Base-by-base conservation (phyloP, 2,888 invertebrate genomes). In the Dryobotodes eremita region DNA sequence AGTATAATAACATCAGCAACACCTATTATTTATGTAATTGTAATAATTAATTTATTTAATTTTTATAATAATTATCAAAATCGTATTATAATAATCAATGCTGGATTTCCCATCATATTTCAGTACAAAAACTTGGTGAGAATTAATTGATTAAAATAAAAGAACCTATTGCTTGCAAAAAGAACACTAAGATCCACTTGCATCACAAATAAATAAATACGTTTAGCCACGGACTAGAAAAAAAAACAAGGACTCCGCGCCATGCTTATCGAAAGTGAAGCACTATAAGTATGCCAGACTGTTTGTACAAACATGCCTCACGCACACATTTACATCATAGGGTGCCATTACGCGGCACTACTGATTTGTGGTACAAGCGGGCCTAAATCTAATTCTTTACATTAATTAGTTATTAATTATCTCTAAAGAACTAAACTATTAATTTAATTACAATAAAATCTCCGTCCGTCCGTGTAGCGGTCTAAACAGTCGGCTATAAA, bases 401-500 rank as follows among this genome's bases (percentile, higher is more conserved):
- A 13, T 50, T 42, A 57, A 42, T 59, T 48, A 15, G 6, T 53
- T 42, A 55, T 46, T 68, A 31, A 7, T 46, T 46, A 2, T 31
- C 2, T 48, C 26, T 46, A 20, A 72, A 61, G 17, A 62, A 73
- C 53, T 36, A 31, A 75, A 46, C 53, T 75, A 20, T 59, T n/a
- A 10, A 64, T 55, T 36, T 23, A 36, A 53, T 36, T 23, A 42
- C 2, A 73, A 61, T 57, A 50, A 73, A 73, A 79, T 70, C 17
- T 59, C 23, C n/a, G 15, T 20, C 36, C 6, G 53, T 31, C n/a
- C 26, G 31, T 80, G 50, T 64, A 23, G 36, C 11, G n/a, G 72
- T 23, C 36, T 72, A 48, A 69, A 65, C 48, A 36, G 74, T 59
- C 46, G 7, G 48, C 75, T 85, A 83, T 83, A 86, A 83, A 85